Conservation (phyloP, 2,888 invertebrate genomes). For the Pandemis cinnamomeana region DNA sequence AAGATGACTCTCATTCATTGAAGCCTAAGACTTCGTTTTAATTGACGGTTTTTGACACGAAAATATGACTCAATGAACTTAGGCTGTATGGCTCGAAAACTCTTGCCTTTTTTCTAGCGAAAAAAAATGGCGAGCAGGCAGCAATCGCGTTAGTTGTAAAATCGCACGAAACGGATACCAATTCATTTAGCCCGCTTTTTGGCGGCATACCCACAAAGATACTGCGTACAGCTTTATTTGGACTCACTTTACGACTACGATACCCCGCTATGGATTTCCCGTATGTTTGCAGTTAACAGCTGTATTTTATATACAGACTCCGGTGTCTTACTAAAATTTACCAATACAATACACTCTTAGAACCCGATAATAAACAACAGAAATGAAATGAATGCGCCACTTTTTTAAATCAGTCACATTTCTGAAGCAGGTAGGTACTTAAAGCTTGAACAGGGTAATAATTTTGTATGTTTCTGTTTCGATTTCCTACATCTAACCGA, state of each 20-base stretch:
- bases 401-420: too few species aligned
- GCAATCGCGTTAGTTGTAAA: background rate
- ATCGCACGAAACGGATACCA: background rate
- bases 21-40: background rate
- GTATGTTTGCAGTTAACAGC: background rate
- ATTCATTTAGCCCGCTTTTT: conserved; percentile 29
- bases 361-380: too few species aligned
- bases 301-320: too few species aligned
- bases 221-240: conserved; percentile 62
- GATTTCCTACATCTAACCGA: too few species aligned
- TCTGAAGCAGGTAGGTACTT: too few species aligned
- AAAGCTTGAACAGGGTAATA: too few species aligned
- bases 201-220: conserved; percentile 44
- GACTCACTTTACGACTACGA: conserved; percentile 60
- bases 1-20: conserved; percentile 53
- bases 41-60: background rate
- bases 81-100: background rate
- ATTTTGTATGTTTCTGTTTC: too few species aligned
- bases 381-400: too few species aligned
- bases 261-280: conserved; percentile 29
- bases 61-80: background rate
- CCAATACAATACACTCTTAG: too few species aligned
- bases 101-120: background rate
- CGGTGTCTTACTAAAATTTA: too few species aligned
- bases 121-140: background rate